phyloP scores from a whole-genome alignment of 2,113 vertebrate genomes.

The Meleagris gallopavo region DNA sequence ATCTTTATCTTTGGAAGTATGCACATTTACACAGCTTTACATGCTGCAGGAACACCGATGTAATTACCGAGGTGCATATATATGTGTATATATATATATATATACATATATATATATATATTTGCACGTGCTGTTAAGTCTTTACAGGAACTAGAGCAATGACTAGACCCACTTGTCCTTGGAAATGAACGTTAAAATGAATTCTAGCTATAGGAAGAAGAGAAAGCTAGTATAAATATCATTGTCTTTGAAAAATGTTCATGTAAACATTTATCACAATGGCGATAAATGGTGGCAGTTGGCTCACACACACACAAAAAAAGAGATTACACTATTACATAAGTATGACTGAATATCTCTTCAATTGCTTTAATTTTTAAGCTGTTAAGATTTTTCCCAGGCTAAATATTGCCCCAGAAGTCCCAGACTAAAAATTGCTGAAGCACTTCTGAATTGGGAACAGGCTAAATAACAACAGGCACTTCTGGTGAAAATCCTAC shows the following conservation, averaged over 20 bases:
- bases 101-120: too few relatives aligned
- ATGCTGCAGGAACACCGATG: not conserved
- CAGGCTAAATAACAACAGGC: not conserved
- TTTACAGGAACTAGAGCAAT: not conserved
- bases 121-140: not conserved
- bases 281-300: not conserved
- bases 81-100: too few relatives aligned
- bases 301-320: not conserved
- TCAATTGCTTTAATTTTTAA: slow-evolving; percentile 3
- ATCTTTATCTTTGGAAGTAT: not conserved
- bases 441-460: slow-evolving; percentile 1
- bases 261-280: not conserved
- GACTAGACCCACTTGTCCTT: not conserved
- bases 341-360: not conserved
- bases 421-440: not conserved
- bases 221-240: not conserved
- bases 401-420: too few relatives aligned
- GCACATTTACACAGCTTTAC: not conserved
- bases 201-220: not conserved
- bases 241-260: not conserved
- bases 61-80: not conserved
- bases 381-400: slow-evolving; percentile 11
- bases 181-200: not conserved
- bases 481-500: not conserved
- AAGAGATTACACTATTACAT: not conserved